Evolutionary conservation across 2,113 vertebrate genomes (phyloP), one percentile per base, ranked within the genome.

Genomic region (Anthoscopus minutus): DNA sequence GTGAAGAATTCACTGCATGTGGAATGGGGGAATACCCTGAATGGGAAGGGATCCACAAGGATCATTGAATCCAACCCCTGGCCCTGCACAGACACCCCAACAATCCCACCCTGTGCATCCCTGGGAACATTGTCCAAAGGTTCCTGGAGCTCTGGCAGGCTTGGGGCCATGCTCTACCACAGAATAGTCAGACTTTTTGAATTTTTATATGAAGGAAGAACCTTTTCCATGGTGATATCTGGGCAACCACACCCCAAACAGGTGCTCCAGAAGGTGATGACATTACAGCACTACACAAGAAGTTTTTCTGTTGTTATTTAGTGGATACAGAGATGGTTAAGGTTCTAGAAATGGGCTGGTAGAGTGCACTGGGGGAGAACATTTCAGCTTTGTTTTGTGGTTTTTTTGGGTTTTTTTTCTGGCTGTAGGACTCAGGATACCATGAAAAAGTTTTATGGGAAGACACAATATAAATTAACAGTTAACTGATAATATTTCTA

Each of bases 101-200:
- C 4, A 50, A 18, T 22, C 11, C 37, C 27, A 67, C 14, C 31
- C 35, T 31, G 61, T 1, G 13, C 61, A 42, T 22, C 51, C 53
- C 37, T 58, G 51, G 3, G 30, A 13, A 42, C 3, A 0, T 8
- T 48, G 25, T 5, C 61, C 51, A 37, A 58, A 51, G 3, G 8
- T 3, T 76, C 31, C 61, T 58, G 71, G 25, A 58, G 51, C 51
- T 58, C 61, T 76, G 83, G 37, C 31, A 86, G 44, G 37, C 51
- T 42, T 7, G 17, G 37, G 25, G 31, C 44, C 0, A 0, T 50
- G 51, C 22, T 44, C 22, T 53, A 51, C 1, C 33, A 15, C 6
- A 3, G 6, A 3, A 4, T 12, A 40, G 20, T 44, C 15, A 33
- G 20, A 17, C 6, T 72, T 54, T n/a, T 64, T 16, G 1, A 7